A percentile compares a stretch with the other conserved stretches of the same genome.
phyloP scores from a whole-genome alignment of 2,113 vertebrate species.

The Ploceus nigricollis region DNA sequence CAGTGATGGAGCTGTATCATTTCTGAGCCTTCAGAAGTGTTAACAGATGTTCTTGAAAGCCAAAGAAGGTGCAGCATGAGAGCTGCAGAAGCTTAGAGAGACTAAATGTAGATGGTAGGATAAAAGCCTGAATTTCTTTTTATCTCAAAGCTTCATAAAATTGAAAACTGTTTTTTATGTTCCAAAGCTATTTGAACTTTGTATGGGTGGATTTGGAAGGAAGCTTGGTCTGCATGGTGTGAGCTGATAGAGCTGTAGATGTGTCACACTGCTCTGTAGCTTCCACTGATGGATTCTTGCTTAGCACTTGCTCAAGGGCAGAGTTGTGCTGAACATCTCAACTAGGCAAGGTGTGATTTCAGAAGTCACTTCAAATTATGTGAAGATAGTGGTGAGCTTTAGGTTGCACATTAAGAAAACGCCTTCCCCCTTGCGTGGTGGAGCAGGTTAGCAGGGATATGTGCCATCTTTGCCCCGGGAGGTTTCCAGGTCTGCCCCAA shows the following conservation, averaged over 20 bases:
- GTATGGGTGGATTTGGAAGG: slow-evolving; percentile 1
- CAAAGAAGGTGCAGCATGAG: neutral
- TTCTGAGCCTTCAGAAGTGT: slow-evolving; percentile 40
- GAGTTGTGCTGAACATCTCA: neutral
- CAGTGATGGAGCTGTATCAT: neutral
- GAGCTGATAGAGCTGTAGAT: neutral
- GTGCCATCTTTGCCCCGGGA: accelerated
- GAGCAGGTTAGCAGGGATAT: neutral
- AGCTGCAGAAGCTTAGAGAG: neutral
- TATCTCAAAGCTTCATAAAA: neutral
- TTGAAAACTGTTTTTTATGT: neutral
- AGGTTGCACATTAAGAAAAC: neutral
- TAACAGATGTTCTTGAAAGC: slow-evolving; percentile 51
- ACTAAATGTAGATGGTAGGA: neutral
- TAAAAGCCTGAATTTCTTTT: neutral
- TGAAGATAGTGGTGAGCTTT: neutral
- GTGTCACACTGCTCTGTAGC: neutral
- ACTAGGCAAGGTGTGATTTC: neutral
- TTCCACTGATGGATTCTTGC: neutral
- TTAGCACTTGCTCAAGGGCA: neutral
- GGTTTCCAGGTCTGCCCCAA: neutral
- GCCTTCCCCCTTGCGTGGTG: neutral
- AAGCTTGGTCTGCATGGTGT: neutral
- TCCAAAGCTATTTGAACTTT: neutral
- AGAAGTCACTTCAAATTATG: neutral